A percentile compares a stretch with the other conserved stretches of the same genome.
Conservation (phyloP, 2,797 vertebrate species). For the Diglossa cyanea region DNA sequence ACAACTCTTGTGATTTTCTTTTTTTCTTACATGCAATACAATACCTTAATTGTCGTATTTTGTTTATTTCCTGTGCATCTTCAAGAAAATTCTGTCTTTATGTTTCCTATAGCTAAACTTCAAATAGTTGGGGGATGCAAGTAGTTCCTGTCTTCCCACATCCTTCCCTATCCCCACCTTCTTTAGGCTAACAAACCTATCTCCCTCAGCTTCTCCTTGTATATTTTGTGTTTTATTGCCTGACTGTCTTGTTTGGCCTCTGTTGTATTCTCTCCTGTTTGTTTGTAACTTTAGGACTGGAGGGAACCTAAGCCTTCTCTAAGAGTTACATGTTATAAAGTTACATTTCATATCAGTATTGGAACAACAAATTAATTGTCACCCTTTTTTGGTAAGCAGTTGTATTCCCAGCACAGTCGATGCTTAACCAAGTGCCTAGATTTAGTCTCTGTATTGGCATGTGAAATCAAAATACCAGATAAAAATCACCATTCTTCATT, state of each 20-base stretch:
- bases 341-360: neutral
- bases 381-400: neutral
- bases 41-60: neutral
- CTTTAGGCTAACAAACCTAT: neutral
- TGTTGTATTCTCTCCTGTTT: neutral
- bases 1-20: neutral
- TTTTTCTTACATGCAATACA: neutral
- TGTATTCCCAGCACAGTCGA: neutral
- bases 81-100: neutral
- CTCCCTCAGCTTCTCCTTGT: neutral
- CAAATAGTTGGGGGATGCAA: neutral
- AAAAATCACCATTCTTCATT: neutral
- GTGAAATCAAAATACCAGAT: neutral
- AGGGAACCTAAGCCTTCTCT: neutral
- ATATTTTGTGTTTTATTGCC: neutral
- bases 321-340: neutral
- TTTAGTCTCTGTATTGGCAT: neutral
- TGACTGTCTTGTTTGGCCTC: neutral
- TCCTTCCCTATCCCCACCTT: neutral
- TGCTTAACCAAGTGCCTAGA: neutral
- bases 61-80: neutral
- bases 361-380: neutral
- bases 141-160: neutral
- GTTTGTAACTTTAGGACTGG: neutral
- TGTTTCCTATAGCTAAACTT: neutral